A percentile compares a stretch with the other conserved stretches of the same genome.
Evolutionary conservation across 1,140 invertebrate species (phyloP).

Genomic region (Halotydeus destructor): DNA sequence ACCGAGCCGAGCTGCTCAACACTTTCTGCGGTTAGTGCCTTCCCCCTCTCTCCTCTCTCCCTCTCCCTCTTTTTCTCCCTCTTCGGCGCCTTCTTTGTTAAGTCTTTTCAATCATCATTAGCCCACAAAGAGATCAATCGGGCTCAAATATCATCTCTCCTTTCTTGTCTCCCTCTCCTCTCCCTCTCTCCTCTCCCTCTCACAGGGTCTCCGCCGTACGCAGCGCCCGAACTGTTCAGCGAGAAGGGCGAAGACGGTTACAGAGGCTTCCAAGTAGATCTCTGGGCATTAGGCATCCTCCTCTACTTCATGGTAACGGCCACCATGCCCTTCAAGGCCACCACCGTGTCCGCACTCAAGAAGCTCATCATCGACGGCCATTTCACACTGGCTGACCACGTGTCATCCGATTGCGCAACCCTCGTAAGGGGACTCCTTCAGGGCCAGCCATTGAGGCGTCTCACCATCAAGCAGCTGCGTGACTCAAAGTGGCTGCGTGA

Average conservation of each 20-base stretch:
- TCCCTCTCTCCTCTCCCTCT: too few relatives aligned
- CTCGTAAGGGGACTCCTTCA: conserved; percentile 29
- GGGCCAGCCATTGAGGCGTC: conserved; percentile 29
- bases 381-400: conserved; percentile 30
- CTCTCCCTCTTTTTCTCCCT: too few relatives aligned
- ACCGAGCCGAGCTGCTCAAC: conserved; percentile 2
- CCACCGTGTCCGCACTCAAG: conserved; percentile 39
- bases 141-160: too few relatives aligned
- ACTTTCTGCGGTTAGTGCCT: conserved; percentile 19
- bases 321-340: conserved; percentile 29
- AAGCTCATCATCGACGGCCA: conserved; percentile 40
- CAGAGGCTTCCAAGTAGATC: conserved; percentile 17
- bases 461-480: conserved; percentile 28
- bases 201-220: conserved; percentile 19
- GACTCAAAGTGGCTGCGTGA: conserved; percentile 31
- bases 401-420: conserved; percentile 22
- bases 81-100: too few relatives aligned
- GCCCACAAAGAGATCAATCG: too few relatives aligned
- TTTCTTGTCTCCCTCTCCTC: too few relatives aligned
- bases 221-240: conserved; percentile 19
- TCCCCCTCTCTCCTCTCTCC: too few relatives aligned
- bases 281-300: conserved; percentile 20
- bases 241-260: conserved; percentile 11
- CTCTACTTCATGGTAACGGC: conserved; percentile 20
- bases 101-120: too few relatives aligned